A percentile compares a stretch with the other conserved stretches of the same genome.
Conservation (phyloP, 1,140 invertebrate genomes). For the Hylyphantes graminicola region DNA sequence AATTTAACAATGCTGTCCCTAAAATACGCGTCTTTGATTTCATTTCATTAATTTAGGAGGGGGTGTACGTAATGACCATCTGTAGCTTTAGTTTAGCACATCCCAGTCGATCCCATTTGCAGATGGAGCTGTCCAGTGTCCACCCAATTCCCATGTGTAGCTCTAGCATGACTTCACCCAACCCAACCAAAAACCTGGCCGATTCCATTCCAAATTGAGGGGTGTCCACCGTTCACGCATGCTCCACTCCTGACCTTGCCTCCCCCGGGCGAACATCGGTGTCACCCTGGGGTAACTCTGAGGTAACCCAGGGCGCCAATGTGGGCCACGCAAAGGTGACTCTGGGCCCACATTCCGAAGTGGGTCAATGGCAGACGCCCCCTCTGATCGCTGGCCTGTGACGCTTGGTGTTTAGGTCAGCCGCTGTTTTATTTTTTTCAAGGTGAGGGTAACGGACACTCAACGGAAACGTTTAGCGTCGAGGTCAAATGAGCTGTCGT, state of each 20-base stretch:
- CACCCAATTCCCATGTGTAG: too few relatives aligned
- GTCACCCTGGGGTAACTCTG: neutral
- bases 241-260: neutral
- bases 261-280: neutral
- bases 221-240: too few relatives aligned
- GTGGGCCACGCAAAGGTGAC: constrained; percentile 40
- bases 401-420: constrained; percentile 7
- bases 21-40: too few relatives aligned
- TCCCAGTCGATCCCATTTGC: too few relatives aligned
- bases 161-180: too few relatives aligned
- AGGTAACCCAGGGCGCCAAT: constrained; percentile 9
- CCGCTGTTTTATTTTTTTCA: constrained; percentile 14
- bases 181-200: too few relatives aligned
- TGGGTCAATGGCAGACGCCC: constrained; percentile 34
- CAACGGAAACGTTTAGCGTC: neutral
- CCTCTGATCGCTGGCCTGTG: constrained; percentile 29
- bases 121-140: too few relatives aligned
- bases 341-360: neutral
- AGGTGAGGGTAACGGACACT: constrained; percentile 27
- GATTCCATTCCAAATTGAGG: too few relatives aligned
- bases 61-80: too few relatives aligned
- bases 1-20: too few relatives aligned
- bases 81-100: too few relatives aligned
- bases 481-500: neutral
- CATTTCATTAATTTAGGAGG: too few relatives aligned